phyloP scores from a whole-genome alignment of 2,888 invertebrate genomes.

The Candidula unifasciata region DNA sequence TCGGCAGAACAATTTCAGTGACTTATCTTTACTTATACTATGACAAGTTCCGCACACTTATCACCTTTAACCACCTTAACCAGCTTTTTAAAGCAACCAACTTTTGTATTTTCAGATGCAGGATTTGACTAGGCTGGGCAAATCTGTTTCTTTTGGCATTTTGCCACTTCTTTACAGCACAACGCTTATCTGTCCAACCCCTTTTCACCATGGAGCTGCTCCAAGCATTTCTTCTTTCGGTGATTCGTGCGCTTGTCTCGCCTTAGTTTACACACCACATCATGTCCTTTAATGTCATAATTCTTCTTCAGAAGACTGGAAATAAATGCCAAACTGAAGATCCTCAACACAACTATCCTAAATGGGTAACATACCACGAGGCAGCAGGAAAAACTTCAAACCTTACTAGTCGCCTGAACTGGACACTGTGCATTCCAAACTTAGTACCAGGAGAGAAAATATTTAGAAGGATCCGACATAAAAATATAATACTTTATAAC shows the following conservation, averaged over 20 bases:
- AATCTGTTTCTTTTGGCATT: background rate
- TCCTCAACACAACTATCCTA: no score
- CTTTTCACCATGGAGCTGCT: background rate
- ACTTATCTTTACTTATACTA: background rate
- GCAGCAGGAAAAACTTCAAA: no score
- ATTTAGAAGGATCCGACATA: no score
- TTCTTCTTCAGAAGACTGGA: background rate
- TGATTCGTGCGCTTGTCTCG: background rate
- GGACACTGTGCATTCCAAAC: no score
- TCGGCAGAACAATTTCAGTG: background rate
- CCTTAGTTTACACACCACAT: background rate
- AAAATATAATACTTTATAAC: no score
- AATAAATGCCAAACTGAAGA: no score
- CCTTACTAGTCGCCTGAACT: no score
- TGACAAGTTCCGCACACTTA: background rate
- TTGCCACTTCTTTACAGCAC: background rate
- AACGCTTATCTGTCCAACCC: background rate
- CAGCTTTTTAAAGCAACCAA: background rate
- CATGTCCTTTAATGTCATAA: background rate
- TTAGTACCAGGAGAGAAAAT: no score
- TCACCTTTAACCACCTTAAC: background rate
- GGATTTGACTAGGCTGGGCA: background rate
- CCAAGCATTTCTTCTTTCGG: background rate
- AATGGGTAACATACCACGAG: no score
- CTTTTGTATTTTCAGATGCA: background rate